phyloP scores from a whole-genome alignment of 2,797 vertebrate species.

The Tamandua tetradactyla region DNA sequence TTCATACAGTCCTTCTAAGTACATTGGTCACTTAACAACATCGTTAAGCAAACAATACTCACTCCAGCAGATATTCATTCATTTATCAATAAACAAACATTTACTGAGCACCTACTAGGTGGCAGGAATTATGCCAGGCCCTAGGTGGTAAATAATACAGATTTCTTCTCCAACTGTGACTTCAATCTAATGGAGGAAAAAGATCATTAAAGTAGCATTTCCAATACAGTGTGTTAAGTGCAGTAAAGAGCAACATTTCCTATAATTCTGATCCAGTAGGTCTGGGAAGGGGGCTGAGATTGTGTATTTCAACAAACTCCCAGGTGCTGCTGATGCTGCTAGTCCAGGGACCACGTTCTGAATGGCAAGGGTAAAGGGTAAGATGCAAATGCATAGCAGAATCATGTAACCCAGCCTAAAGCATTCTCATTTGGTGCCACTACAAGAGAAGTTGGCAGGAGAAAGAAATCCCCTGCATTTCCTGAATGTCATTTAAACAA shows the following conservation, averaged over 20 bases:
- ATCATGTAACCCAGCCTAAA: not conserved
- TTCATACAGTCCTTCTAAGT: conserved; percentile 31
- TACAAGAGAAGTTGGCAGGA: not conserved
- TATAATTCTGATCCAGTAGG: not conserved
- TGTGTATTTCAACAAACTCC: not conserved
- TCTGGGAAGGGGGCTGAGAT: not conserved
- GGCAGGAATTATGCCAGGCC: not conserved
- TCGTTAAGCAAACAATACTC: not conserved
- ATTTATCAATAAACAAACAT: conserved; percentile 12
- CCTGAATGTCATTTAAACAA: not conserved
- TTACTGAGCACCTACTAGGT: conserved; percentile 11
- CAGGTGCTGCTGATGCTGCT: not conserved
- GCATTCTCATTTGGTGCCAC: not conserved
- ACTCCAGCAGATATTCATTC: not conserved
- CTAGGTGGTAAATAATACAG: not conserved
- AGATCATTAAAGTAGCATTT: not conserved
- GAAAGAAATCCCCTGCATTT: not conserved
- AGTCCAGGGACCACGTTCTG: not conserved
- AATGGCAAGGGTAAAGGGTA: not conserved
- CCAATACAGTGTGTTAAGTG: not conserved
- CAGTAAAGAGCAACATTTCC: not conserved
- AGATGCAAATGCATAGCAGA: not conserved
- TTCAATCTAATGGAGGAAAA: not conserved
- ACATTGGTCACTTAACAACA: conserved; percentile 35
- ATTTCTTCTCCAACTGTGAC: not conserved